Evolutionary conservation across 2,113 vertebrate species (phyloP).

Genomic region (Siniperca knerii): DNA sequence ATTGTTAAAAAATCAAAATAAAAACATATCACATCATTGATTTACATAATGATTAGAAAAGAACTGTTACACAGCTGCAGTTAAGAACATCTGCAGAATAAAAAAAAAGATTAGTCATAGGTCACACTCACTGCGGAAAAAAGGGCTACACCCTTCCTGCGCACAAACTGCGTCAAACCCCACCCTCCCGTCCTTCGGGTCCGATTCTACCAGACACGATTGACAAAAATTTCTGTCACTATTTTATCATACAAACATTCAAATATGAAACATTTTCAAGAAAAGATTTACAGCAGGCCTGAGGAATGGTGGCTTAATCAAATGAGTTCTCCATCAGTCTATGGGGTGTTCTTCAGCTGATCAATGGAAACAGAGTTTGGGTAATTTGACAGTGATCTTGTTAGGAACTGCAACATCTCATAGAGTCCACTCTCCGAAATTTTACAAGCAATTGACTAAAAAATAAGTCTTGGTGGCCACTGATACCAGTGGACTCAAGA

Average conservation of each 20-base stretch:
- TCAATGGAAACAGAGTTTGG: conserved; percentile 76
- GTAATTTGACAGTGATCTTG: conserved; percentile 50
- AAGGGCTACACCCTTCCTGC: conserved; percentile 85
- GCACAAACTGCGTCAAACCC: conserved; percentile 85
- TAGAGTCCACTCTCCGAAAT: conserved; percentile 40
- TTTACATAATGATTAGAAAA: conserved; percentile 30
- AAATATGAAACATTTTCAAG: conserved; percentile 10
- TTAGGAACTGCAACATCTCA: conserved; percentile 48
- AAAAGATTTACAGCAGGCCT: conserved; percentile 16
- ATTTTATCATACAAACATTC: conserved; percentile 10
- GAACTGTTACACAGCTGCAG: conserved; percentile 34
- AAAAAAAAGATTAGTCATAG: conserved; percentile 79
- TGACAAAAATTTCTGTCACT: background rate
- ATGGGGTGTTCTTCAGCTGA: conserved; percentile 40
- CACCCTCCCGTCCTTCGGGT: conserved; percentile 69
- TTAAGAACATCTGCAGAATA: conserved; percentile 70
- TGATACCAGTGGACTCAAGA: conserved; percentile 30
- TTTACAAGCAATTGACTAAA: conserved; percentile 40
- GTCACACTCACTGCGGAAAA: conserved; percentile 83
- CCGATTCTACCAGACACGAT: conserved; percentile 16
- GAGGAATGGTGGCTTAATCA: conserved; percentile 24
- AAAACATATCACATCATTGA: background rate
- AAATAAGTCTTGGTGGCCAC: conserved; percentile 14
- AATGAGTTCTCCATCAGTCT: conserved; percentile 38
- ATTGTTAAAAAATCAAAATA: conserved; percentile 12